These are phyloP conservation scores for Hydrophis major DNA, from an alignment of 2,797 vertebrate genomes.

Conservation along the genomic window DNA sequence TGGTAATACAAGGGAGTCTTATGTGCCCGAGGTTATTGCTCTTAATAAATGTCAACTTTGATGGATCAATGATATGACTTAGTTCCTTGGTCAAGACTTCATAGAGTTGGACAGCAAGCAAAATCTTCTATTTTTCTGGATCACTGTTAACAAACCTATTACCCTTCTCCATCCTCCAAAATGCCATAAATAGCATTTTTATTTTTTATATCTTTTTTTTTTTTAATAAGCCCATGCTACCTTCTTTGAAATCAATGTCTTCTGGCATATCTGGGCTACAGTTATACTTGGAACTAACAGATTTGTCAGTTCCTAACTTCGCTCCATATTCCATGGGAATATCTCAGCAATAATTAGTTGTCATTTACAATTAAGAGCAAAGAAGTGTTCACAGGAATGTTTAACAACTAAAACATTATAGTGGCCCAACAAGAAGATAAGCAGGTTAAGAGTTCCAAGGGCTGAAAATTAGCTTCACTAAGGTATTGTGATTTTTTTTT, in stretches of 20 bases:
- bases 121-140: neutral
- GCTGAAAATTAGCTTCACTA: neutral
- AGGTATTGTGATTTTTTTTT: neutral
- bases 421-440: conserved; percentile 16
- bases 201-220: neutral
- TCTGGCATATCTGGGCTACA: conserved; percentile 65
- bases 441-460: neutral
- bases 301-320: conserved; percentile 59
- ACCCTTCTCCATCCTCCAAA: neutral
- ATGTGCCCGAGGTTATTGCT: neutral
- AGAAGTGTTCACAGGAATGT: conserved; percentile 39
- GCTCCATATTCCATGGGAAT: conserved; percentile 54
- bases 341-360: conserved; percentile 62
- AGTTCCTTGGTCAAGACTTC: neutral
- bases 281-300: conserved; percentile 53
- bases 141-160: conserved; percentile 17
- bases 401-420: conserved; percentile 39
- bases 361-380: conserved; percentile 67
- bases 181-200: neutral
- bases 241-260: conserved; percentile 57
- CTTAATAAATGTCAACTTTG: neutral
- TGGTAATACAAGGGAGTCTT: neutral
- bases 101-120: neutral
- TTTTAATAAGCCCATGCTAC: neutral
- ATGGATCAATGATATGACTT: neutral